Base-by-base conservation (phyloP, 2,888 invertebrate genomes). In the Scaptomyza flava region DNA sequence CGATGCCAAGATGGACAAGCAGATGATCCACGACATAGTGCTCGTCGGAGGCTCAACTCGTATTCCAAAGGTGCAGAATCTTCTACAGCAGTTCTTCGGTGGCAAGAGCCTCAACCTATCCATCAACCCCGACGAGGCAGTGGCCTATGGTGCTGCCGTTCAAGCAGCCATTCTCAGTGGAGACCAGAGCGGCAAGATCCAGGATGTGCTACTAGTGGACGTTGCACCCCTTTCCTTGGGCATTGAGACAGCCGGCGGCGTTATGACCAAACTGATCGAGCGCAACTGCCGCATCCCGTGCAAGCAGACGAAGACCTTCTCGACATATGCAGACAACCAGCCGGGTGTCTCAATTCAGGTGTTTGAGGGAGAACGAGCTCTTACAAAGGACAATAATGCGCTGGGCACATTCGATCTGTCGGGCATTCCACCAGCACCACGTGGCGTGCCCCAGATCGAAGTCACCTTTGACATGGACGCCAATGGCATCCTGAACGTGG, bases 401-500 rank as follows among this genome's bases (percentile, higher is more conserved):
- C 30, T 66, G 68, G 66, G 66, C 36, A 66, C 67, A 7, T 66
- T 66, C 27, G 68, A 66, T 23, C 33, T 66, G 42, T 66, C 66
- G 3, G 98, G 98, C 38, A 98, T 99, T 89, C 98, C 98, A 2
- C 98, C 98, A 12, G 96, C 96, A 91, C 98, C 95, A 64, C 96
- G 95, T 76, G 98, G 95, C 90, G 98, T 95, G 74, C 98, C 95
- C 74, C 97, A 94, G 92, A 98, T 95, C 93, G 98, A 96, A 91
- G 96, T 96, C 30, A 96, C 96, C 42, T 96, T 96, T 90, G 91
- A 91, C 61, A 94, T 96, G 89, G 98, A 98, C 89, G 98, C 98
- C 51, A 98, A 99, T 92, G 98, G 99, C 90, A 98, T 99, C 92
- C 93, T 99, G 73, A 97, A 97, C 90, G 97, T 97, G 2, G 94